Evolutionary conservation across 2,797 vertebrate species (phyloP), one percentile per base, ranked within the genome.

Genomic region (Melanotaenia maccullochi): DNA sequence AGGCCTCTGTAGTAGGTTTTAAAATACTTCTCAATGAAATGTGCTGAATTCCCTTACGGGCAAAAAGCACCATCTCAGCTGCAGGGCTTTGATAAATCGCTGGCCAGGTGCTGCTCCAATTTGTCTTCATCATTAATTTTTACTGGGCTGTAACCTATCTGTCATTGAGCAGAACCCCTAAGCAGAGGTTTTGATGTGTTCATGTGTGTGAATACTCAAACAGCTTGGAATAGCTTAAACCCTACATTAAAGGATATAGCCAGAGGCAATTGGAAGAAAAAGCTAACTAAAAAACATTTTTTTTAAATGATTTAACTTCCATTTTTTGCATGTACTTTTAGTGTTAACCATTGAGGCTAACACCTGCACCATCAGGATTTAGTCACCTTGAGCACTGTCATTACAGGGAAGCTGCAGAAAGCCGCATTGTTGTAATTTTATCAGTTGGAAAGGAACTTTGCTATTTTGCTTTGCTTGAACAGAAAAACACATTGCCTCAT

Each of bases 101-200:
- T 74, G 85, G 81, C 95, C 96, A 97, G 96, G 96, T 97, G 96
- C 94, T 92, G 87, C 89, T 90, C 90, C 86, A 91, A 95, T 94
- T 93, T 96, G 95, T 95, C 95, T 95, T 95, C 95, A 93, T 94
- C 95, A 93, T 96, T 96, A 95, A 94, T 95, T 96, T 96, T 95
- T 91, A 85, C 86, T 89, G 90, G 92, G 92, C 93, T 95, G 93
- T 94, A 89, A 87, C 89, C 90, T 93, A 91, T 90, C 89, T 93
- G 93, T 92, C 89, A 93, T 83, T 92, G 90, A 90, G 87, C 78
- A 71, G 74, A 85, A 87, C 88, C 87, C 83, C 80, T 85, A 76
- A 90, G 90, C 85, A 83, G 81, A 85, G 70, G 84, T 83, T 88
- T 91, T 90, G 85, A 93, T 82, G 89, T 90, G 85, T 86, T 90